Evolutionary conservation across 2,113 vertebrate genomes (phyloP).

Genomic region (Anarrhichthys ocellatus): DNA sequence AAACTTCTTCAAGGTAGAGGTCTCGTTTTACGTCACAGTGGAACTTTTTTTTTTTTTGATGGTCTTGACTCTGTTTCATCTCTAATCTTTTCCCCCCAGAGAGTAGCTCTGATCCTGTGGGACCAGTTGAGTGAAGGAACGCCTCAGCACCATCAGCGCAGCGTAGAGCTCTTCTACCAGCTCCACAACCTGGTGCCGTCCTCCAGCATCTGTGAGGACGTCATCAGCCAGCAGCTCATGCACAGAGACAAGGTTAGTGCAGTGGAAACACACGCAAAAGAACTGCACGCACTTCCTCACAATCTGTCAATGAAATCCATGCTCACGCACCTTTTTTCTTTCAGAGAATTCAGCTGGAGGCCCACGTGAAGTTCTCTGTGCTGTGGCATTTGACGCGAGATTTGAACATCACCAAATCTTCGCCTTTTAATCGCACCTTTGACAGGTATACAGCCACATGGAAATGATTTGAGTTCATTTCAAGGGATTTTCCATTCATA

Average conservation of each 20-base stretch:
- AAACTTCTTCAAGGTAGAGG: slow-evolving; percentile 93
- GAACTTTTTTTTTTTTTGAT: neutral
- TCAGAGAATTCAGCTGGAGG: slow-evolving; percentile 93
- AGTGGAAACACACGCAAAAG: neutral
- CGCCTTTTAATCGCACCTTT: slow-evolving; percentile 96
- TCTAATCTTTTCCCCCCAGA: slow-evolving; percentile 75
- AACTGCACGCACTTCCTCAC: neutral
- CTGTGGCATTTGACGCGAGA: slow-evolving; percentile 98
- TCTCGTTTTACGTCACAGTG: neutral
- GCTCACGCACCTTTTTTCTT: slow-evolving; percentile 31
- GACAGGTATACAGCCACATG: slow-evolving; percentile 87
- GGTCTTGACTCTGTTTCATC: neutral
- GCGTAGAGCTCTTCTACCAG: slow-evolving; percentile 98
- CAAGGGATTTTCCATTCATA: neutral
- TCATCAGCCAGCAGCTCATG: slow-evolving; percentile 97
- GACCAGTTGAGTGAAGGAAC: slow-evolving; percentile 92
- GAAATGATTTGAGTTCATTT: neutral
- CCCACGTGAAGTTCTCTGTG: slow-evolving; percentile 96
- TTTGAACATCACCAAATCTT: slow-evolving; percentile 95
- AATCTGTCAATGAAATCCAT: neutral
- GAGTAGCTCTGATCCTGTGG: slow-evolving; percentile 94
- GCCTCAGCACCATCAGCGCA: slow-evolving; percentile 96
- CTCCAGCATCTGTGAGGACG: slow-evolving; percentile 97
- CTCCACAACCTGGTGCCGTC: slow-evolving; percentile 97
- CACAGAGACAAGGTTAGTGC: slow-evolving; percentile 93